Conservation (phyloP, 2,888 invertebrate genomes). For the Drosophila macrospina region DNA sequence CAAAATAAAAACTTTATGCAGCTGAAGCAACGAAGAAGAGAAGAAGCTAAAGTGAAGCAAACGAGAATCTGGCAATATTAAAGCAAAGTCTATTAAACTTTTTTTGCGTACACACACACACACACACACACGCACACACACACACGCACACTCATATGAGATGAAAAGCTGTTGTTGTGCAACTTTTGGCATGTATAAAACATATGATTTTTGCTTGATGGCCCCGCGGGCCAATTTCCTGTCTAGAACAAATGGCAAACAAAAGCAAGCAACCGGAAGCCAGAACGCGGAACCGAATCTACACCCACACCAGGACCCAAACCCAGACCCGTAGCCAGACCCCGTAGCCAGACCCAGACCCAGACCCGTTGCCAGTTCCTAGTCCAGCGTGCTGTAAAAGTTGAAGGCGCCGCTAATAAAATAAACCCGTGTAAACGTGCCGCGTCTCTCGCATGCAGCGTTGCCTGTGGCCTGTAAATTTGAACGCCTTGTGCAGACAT, state of each 20-base stretch:
- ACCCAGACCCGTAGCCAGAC: too few relatives aligned
- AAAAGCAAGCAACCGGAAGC: constrained; percentile 15
- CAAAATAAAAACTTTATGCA: constrained; percentile 70
- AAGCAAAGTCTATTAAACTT: constrained; percentile 76
- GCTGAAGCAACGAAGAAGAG: neutral
- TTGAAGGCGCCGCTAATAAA: constrained; percentile 66
- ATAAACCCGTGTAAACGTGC: constrained; percentile 70
- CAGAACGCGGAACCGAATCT: constrained; percentile 4
- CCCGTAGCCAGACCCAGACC: too few relatives aligned
- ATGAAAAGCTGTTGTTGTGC: constrained; percentile 31
- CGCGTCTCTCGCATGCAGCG: too few relatives aligned
- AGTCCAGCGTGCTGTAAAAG: constrained; percentile 41
- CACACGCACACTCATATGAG: neutral
- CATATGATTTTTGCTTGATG: constrained; percentile 80
- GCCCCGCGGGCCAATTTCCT: constrained; percentile 78
- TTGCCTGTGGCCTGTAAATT: constrained; percentile 74
- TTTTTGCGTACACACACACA: constrained; percentile 23
- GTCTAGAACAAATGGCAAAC: constrained; percentile 71
- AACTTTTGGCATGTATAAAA: constrained; percentile 73
- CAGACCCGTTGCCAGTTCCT: too few relatives aligned
- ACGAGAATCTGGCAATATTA: constrained; percentile 60
- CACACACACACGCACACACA: neutral
- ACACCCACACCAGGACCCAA: constrained; percentile 3
- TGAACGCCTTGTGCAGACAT: constrained; percentile 76
- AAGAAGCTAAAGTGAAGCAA: constrained; percentile 1